These are phyloP conservation scores for Pollenia amentaria DNA, from an alignment of 2,888 invertebrate species.

Conservation along the genomic window DNA sequence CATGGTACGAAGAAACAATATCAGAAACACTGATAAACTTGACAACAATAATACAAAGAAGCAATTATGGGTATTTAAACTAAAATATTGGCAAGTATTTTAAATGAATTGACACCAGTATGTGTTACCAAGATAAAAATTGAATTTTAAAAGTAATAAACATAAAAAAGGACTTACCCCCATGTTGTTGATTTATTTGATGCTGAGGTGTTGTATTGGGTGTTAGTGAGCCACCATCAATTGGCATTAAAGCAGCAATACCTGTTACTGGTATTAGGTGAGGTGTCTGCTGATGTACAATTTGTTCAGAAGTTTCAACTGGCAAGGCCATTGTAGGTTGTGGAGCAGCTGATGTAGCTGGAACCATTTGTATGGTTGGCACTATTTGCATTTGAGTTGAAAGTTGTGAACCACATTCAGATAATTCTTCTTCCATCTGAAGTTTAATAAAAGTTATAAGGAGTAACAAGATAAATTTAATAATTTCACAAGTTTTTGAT, in stretches of 20 bases:
- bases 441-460: neutral
- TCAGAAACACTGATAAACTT: neutral
- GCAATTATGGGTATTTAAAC: conserved; percentile 3
- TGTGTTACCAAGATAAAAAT: conserved; percentile 1
- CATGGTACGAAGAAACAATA: neutral
- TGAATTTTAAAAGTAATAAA: conserved; percentile 21
- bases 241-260: conserved; percentile 62
- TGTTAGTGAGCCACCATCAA: conserved; percentile 63
- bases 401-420: conserved; percentile 66
- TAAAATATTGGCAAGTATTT: neutral
- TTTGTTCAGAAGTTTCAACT: conserved; percentile 59
- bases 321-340: conserved; percentile 65
- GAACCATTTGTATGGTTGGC: conserved; percentile 75
- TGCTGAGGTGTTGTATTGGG: conserved; percentile 57
- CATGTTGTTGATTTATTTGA: conserved; percentile 61
- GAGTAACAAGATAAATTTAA: no score
- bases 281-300: conserved; percentile 75
- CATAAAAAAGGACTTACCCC: conserved; percentile 64
- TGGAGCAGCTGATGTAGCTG: conserved; percentile 60
- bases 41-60: neutral
- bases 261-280: conserved; percentile 77
- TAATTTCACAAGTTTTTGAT: no score
- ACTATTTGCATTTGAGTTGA: conserved; percentile 75
- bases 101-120: neutral
- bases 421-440: conserved; percentile 67